Base-by-base conservation (phyloP, 2,888 invertebrate species). In the Erebia ligea region DNA sequence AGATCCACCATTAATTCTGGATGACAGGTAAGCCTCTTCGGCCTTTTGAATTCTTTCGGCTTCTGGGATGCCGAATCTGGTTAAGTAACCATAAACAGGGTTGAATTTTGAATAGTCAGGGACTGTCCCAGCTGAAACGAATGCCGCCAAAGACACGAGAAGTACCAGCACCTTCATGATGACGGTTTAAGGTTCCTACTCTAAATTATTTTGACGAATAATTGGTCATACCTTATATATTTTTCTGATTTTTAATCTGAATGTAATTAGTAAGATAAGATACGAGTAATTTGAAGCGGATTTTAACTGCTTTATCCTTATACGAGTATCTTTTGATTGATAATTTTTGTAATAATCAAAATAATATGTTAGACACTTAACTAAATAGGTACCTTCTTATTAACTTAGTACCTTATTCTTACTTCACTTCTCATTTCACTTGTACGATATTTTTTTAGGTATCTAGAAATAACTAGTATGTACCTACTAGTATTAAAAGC, bases 1-100 rank as follows among this genome's bases (percentile, higher is more conserved):
- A 1, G 67, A 62, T 5, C 88, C 88, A 21, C 88, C 88, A 10
- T 83, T 79, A 42, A 88, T 87, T 67, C 86, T 86, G 10, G 78
- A 70, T 3, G 76, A 70, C 9, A 81, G 57, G 56, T 76, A 77
- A 56, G 73, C 71, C 59, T 86, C 84, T 73, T 88, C 88, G 13
- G 79, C 78, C 64, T 80, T 79, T 4, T 80, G 82, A 45, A 86
- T 80, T 67, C 79, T 69, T 65, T 87, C 83, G 5, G 81, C 87
- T 66, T 77, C 77, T 2, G 83, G 85, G 40, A 88, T 80, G 17
- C 80, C 86, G 70, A 79, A 76, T 15, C 79, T 82, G 50, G 73
- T 72, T 13, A 86, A 75, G 75, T 86, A 87, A 9, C 85, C 86
- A 73, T 76, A 82, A 5, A 79, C 82, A 2, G 80, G 78, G 56